Evolutionary conservation across 2,113 vertebrate genomes (phyloP), one percentile per base, ranked within the genome.

Genomic region (Pluvianellus socialis): DNA sequence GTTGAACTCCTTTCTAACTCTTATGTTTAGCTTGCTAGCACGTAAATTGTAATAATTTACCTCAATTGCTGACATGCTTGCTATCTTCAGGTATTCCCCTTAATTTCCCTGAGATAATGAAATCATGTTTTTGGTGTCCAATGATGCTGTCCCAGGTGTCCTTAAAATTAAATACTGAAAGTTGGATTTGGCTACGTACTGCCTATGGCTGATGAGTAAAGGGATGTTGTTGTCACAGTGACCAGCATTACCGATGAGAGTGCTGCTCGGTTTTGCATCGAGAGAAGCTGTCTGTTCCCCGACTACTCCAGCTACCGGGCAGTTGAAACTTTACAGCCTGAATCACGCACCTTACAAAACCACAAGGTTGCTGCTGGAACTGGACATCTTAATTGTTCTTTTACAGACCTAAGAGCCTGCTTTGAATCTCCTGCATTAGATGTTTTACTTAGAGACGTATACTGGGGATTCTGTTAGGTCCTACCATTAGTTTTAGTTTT

Each of bases 401-500:
- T 92, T 91, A 15, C 32, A 84, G 33, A 66, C 22, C 49, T 26
- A 21, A 61, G 20, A 88, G 33, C 21, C n/a, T 80, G 53, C 40
- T 75, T 92, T 67, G 77, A 77, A 40, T 76, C 58, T 50, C 4
- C 40, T 95, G 18, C 38, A 38, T 66, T 89, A 17, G 26, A 16
- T 19, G n/a, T 92, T 85, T 86, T 79, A 55, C 72, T 63, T 71
- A 73, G 38, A 74, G 74, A 61, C 2, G 1, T 12, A n/a, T 32
- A 20, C 32, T 45, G 70, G 47, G 38, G 67, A 87, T 91, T 92
- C 73, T 93, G 58, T 82, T 93, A 76, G 90, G 71, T 96, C 63
- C 71, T 93, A 75, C 62, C 53, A 56, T 76, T 87, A 79, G 81
- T 86, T 84, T 84, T 93, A 88, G 91, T 92, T 97, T 94, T 94